phyloP scores from a whole-genome alignment of 1,140 invertebrate genomes.

The Lepidurus packardi region DNA sequence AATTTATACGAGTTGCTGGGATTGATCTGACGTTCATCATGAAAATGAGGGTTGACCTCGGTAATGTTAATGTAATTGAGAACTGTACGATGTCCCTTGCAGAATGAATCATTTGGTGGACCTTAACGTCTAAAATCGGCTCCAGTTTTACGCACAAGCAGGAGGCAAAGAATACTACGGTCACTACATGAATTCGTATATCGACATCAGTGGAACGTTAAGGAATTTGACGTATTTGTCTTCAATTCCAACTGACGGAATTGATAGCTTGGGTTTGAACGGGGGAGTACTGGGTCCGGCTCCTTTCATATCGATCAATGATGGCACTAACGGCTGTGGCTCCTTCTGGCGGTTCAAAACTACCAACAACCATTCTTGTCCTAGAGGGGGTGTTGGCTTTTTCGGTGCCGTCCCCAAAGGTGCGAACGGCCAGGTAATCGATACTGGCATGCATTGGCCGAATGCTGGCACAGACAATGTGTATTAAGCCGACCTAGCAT shows the following conservation, averaged over 20 bases:
- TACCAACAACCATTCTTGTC: not conserved
- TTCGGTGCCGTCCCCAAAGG: not conserved
- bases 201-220: not conserved
- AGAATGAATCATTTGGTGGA: not conserved
- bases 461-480: not conserved
- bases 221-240: not conserved
- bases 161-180: not conserved
- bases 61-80: not conserved
- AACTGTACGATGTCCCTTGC: not conserved
- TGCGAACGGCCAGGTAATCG: not conserved
- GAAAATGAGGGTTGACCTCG: not conserved
- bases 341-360: not conserved
- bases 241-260: not conserved
- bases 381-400: not conserved
- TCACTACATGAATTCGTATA: not conserved
- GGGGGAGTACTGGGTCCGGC: not conserved
- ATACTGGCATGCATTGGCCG: slow-evolving; percentile 11
- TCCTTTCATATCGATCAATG: not conserved
- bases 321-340: not conserved
- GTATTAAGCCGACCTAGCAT: not conserved
- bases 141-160: not conserved
- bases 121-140: not conserved
- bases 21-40: not conserved
- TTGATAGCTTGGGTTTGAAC: not conserved
- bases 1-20: not conserved